Conservation (phyloP, 2,797 vertebrate genomes). For the Todus mexicanus region DNA sequence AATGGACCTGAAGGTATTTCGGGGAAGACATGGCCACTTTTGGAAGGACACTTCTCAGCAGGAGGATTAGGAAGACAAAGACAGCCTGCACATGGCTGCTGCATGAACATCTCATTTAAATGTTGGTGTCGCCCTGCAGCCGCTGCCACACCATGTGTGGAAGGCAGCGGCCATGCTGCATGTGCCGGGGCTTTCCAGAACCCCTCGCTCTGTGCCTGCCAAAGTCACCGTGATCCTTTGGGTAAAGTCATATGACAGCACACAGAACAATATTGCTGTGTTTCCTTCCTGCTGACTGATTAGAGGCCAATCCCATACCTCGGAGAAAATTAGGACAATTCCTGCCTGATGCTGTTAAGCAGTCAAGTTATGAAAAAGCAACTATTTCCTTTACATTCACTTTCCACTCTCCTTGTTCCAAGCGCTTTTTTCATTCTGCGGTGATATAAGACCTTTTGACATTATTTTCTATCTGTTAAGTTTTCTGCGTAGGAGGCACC, state of each 20-base stretch:
- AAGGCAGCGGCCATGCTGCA: fast-evolving
- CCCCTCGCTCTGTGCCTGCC: fast-evolving
- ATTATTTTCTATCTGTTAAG: neutral
- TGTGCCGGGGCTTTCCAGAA: fast-evolving
- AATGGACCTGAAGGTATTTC: neutral
- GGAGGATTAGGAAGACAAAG: fast-evolving
- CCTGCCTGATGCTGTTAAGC: neutral
- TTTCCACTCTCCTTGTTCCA: neutral
- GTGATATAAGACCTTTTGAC: neutral
- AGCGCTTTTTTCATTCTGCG: neutral
- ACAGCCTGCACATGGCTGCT: fast-evolving
- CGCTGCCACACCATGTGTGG: fast-evolving
- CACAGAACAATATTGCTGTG: neutral
- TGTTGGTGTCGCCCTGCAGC: fast-evolving
- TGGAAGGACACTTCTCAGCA: neutral
- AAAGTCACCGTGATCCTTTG: fast-evolving
- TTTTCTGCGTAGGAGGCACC: neutral
- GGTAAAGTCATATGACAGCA: neutral
- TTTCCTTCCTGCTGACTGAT: neutral
- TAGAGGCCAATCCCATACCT: neutral
- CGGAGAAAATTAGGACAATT: neutral
- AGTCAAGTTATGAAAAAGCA: neutral
- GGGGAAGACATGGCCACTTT: neutral
- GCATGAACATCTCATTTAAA: neutral
- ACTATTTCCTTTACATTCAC: neutral